phyloP scores from a whole-genome alignment of 1,140 invertebrate genomes.

The Pollicipes pollicipes region DNA sequence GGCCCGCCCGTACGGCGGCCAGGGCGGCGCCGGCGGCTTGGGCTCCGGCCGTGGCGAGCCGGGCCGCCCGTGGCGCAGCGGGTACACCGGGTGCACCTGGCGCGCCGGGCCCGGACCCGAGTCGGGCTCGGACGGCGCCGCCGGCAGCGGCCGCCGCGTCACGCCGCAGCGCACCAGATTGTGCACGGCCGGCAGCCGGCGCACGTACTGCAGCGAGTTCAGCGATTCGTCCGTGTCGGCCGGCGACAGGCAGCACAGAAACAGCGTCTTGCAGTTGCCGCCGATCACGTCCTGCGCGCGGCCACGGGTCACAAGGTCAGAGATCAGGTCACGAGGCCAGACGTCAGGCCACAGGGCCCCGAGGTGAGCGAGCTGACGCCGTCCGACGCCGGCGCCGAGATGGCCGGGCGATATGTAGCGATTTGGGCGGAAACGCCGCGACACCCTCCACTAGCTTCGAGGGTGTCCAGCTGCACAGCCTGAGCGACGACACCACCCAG shows the following conservation, averaged over 20 bases:
- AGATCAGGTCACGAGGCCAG: too few species aligned
- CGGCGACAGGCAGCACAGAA: constrained; percentile 86
- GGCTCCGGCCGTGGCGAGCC: neutral
- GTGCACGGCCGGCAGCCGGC: neutral
- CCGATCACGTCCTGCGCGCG: constrained; percentile 43
- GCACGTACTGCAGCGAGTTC: constrained; percentile 65
- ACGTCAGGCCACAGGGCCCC: too few species aligned
- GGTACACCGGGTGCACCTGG: neutral
- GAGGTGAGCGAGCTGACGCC: too few species aligned
- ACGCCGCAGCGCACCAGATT: neutral
- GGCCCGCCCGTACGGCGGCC: too few species aligned
- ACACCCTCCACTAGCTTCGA: too few species aligned
- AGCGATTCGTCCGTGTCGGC: constrained; percentile 76
- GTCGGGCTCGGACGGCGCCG: neutral
- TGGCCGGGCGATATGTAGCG: too few species aligned
- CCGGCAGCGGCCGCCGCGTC: neutral
- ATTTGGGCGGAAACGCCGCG: too few species aligned
- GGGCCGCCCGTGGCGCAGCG: neutral
- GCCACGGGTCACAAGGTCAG: too few species aligned
- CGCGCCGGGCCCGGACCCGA: neutral
- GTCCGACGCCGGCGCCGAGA: too few species aligned
- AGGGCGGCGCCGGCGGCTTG: neutral
- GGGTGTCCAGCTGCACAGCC: too few species aligned
- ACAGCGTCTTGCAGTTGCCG: constrained; percentile 77
- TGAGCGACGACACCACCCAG: too few species aligned